Conservation (phyloP, 2,888 invertebrate species). For the Slavum lentiscoides region DNA sequence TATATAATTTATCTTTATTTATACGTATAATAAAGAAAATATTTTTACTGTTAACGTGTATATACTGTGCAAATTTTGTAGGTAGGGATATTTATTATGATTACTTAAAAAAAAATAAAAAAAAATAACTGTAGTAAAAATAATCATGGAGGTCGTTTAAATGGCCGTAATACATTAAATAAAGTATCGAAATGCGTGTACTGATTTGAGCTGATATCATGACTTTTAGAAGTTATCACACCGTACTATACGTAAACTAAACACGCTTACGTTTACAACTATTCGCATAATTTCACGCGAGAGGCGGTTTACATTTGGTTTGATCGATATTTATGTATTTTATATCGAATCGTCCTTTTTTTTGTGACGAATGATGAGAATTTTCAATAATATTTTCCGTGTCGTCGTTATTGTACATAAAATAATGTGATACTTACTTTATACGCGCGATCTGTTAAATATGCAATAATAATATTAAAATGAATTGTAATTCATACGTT, state of each 20-base stretch:
- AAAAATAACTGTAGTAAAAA: neutral
- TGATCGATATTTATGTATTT: slow-evolving; percentile 40
- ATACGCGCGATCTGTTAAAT: no score
- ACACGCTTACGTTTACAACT: neutral
- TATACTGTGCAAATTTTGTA: no score
- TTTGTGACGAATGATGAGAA: neutral
- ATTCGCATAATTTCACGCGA: neutral
- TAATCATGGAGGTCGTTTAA: neutral
- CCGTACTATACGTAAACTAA: neutral
- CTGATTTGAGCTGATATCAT: slow-evolving; percentile 22
- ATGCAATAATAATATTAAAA: no score
- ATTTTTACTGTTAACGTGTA: no score
- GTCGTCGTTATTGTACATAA: neutral
- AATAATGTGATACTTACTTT: neutral
- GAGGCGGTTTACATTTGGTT: neutral
- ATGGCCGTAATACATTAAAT: neutral
- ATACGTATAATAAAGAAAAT: no score
- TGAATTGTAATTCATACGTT: no score
- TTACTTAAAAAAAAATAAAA: neutral
- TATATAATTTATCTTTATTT: no score
- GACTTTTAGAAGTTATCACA: slow-evolving; percentile 22
- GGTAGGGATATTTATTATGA: neutral
- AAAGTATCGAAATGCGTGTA: slow-evolving; percentile 19
- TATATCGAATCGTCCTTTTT: neutral
- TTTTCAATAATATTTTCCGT: neutral